These are phyloP conservation scores for Pseudococcus longispinus DNA, from an alignment of 2,888 invertebrate species.

Conservation along the genomic window DNA sequence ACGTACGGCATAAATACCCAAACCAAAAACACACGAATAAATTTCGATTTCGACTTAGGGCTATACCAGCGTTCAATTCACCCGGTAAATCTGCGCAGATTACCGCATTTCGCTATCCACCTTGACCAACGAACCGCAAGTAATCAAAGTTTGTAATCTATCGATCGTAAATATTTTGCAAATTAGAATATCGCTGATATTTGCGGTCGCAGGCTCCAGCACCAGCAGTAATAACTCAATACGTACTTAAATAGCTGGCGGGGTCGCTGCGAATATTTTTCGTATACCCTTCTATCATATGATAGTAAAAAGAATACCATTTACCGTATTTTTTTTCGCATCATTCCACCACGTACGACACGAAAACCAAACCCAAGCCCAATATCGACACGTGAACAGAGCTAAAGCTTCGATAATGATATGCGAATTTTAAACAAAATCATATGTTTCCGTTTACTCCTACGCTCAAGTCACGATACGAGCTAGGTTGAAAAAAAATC, in stretches of 20 bases:
- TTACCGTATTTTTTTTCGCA: not conserved
- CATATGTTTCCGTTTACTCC: not conserved
- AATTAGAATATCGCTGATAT: not conserved
- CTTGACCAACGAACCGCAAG: conserved; percentile 1
- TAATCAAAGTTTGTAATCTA: not conserved
- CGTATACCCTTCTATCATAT: not conserved
- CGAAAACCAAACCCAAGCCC: not conserved
- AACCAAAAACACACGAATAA: not conserved
- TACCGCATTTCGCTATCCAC: not conserved
- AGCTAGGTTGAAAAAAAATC: not conserved
- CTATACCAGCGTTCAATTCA: conserved; percentile 20
- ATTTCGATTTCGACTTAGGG: conserved; percentile 26
- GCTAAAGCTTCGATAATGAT: not conserved
- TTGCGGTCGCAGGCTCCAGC: not conserved
- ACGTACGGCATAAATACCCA: not conserved
- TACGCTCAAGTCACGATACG: not conserved
- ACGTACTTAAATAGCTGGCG: not conserved
- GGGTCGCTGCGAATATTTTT: not conserved
- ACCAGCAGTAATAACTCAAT: not conserved
- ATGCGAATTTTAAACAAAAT: not conserved
- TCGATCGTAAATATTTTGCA: conserved; percentile 12
- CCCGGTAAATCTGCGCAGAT: not conserved
- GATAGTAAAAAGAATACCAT: not conserved
- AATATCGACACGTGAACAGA: not conserved
- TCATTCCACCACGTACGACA: conserved; percentile 7